Evolutionary conservation across 2,888 invertebrate genomes (phyloP), one percentile per base, ranked within the genome.

Genomic region (Tenthredo livida): DNA sequence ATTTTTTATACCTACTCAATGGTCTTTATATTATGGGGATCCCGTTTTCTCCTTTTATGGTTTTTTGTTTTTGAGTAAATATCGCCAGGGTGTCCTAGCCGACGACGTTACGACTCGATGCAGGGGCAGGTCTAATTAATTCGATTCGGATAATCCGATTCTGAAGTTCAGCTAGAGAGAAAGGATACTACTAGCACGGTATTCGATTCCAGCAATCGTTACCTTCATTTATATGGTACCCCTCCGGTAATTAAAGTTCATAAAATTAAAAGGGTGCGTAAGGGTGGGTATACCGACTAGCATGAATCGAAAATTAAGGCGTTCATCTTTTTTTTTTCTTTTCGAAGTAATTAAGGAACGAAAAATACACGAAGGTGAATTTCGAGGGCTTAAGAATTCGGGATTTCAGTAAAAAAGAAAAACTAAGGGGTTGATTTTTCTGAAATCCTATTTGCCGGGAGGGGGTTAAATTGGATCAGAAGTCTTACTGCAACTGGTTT

Each of bases 131-230:
- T 29, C 17, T 61, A 80, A 80, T 80, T 80, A 80, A 80, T 80
- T 61, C 80, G 61, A 80, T 80, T 80, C 15, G 25, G 37, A 80
- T 50, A 61, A 80, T 80, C 80, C 80, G 40, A 61, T 80, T 61
- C 25, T 58, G 40, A 61, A 80, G 61, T 80, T 61, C 61, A 80
- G 3, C 29, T 17, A 47, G 33, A 33, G 21, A 54, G 54, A 47
- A 33, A 33, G 25, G 33, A 67, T 33, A 33, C 17, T 67, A 33
- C 33, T 67, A 6, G 29, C 67, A 15, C 10, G 21, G 40, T 43
- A n/a, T 21, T 43, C 72, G 40, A 43, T 43, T 73, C 40, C 40
- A 10, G 43, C 21, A 73, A 73, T 73, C 72, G 43, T 73, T 29
- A 21, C 40, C 72, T 73, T 43, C 72, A 43, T 43, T 54, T 7